These are phyloP conservation scores for Geopemphigus sp. DNA, from an alignment of 1,140 invertebrate species.

Conservation along the genomic window DNA sequence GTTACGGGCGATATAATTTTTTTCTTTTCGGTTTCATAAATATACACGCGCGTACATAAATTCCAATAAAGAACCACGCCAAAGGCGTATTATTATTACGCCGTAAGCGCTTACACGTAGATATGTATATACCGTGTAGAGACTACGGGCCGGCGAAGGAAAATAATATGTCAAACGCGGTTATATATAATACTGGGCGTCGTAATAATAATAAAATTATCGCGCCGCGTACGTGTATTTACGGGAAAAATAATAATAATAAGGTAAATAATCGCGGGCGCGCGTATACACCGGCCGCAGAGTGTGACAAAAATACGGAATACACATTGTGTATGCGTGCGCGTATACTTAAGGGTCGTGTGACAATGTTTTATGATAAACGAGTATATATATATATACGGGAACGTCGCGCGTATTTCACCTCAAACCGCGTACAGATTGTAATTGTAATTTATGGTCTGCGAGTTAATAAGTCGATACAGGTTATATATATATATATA, in stretches of 20 bases:
- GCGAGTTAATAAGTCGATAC: conserved; percentile 29
- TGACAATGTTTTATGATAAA: conserved; percentile 40
- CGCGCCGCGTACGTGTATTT: too few species aligned
- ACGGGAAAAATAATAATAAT: neutral
- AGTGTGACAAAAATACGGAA: conserved; percentile 21
- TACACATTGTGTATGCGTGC: neutral
- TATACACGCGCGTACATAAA: neutral
- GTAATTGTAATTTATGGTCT: conserved; percentile 44
- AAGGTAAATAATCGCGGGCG: conserved; percentile 8
- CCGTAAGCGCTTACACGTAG: neutral
- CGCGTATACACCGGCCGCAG: neutral
- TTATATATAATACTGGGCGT: conserved; percentile 7
- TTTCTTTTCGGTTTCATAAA: neutral
- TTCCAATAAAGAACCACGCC: conserved; percentile 14
- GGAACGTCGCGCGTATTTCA: neutral
- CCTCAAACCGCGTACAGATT: conserved; percentile 10
- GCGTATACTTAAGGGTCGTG: neutral
- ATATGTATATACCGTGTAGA: too few species aligned
- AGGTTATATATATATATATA: neutral
- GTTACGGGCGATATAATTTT: conserved; percentile 5
- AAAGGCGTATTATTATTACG: conserved; percentile 12
- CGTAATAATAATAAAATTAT: conserved; percentile 40
- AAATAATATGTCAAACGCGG: conserved; percentile 38
- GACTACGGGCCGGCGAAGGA: neutral
- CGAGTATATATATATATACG: neutral